A percentile compares a stretch with the other conserved stretches of the same genome.
Evolutionary conservation across 2,797 vertebrate species (phyloP).

Genomic region (Momotus momota): DNA sequence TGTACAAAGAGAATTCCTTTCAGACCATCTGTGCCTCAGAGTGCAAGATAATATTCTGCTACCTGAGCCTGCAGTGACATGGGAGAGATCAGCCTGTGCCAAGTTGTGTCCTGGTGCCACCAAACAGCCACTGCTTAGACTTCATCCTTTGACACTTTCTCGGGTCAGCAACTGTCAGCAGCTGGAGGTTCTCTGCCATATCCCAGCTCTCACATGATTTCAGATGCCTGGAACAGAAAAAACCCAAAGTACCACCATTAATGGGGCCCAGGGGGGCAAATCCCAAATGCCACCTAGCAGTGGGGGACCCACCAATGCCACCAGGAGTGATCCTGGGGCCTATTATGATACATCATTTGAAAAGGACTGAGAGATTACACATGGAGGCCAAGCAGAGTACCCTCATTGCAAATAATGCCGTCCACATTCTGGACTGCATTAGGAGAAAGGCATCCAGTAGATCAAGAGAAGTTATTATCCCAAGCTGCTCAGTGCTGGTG

Average conservation of each 20-base stretch:
- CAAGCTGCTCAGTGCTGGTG: neutral
- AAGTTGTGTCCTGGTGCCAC: neutral
- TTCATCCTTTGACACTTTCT: neutral
- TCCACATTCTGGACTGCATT: neutral
- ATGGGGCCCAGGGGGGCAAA: neutral
- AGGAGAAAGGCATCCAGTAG: neutral
- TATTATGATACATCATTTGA: neutral
- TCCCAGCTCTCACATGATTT: neutral
- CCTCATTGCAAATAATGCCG: neutral
- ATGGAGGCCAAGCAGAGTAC: neutral
- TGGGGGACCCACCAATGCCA: neutral
- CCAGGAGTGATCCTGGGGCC: neutral
- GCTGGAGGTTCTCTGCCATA: neutral
- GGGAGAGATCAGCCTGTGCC: neutral
- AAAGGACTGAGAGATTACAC: neutral
- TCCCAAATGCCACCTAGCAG: neutral
- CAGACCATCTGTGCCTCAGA: neutral
- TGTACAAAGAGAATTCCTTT: neutral
- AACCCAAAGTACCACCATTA: accelerated
- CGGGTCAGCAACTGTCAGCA: neutral
- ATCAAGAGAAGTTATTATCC: neutral
- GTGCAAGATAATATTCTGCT: neutral
- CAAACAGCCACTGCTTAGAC: neutral
- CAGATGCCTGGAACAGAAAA: neutral
- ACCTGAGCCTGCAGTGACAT: neutral